Evolutionary conservation across 2,888 invertebrate species (phyloP), one percentile per base, ranked within the genome.

Genomic region (Escarpia spicata): DNA sequence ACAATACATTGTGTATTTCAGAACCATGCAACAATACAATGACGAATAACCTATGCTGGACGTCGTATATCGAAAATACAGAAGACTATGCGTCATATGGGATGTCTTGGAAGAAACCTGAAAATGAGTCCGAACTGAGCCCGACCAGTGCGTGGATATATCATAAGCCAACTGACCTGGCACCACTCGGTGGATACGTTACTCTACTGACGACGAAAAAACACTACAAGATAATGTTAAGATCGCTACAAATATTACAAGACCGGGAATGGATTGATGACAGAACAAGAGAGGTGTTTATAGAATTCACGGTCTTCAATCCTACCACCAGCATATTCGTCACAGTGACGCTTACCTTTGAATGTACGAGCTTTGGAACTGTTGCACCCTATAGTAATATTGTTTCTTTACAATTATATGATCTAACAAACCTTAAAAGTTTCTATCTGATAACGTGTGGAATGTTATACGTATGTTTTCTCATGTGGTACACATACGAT

Each of bases 271-370:
- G 75, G 75, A 75, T 75, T 26, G 75, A 75, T n/a, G n/a, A 75
- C n/a, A 75, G n/a, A 75, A 75, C 75, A 26, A 75, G 75, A n/a
- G 26, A 6, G 75, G 75, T 75, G 19, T 75, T 75, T 26, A 26
- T 75, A 26, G 75, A 75, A 75, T 75, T 75, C 75, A 75, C 75
- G n/a, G 75, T 75, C 75, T 75, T 75, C 75, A 75, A 75, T 75
- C 75, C 75, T 15, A n/a, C 75, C 19, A 75, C 75, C 75, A 75
- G 75, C 26, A 75, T 75, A 26, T 75, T 75, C 75, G 75, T n/a
- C 75, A 75, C 75, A n/a, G 19, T 4, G 75, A n/a, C 19, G 75
- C 19, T 75, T 75, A n/a, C 75, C 75, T 75, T 75, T 75, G 75
- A 75, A 26, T 75, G 75, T 75, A 26, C 3, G 4, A 26, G 26